Conservation (phyloP, 1,140 invertebrate genomes). For the Leptestheria dahalacensis region DNA sequence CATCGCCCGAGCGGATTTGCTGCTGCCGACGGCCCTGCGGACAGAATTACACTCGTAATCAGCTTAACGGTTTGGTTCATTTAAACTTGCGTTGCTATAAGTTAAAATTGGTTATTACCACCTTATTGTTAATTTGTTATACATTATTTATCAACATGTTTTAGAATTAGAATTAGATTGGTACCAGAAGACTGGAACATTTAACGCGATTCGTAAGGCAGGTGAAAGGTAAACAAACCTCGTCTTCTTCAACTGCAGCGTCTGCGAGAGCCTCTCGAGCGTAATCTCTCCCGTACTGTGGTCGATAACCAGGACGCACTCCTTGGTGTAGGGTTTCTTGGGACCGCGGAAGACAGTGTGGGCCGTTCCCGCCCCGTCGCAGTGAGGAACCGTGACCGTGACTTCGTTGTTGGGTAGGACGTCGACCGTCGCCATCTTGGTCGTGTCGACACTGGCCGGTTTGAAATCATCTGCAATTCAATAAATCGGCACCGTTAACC, state of each 20-base stretch:
- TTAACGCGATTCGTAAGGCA: background rate
- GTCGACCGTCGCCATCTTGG: conserved; percentile 74
- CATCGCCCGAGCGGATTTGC: background rate
- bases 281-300: conserved; percentile 79
- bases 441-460: conserved; percentile 84
- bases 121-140: background rate
- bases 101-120: no score
- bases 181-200: background rate
- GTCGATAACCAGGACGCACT: conserved; percentile 90
- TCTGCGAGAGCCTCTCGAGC: conserved; percentile 73
- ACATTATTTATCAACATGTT: background rate
- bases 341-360: conserved; percentile 89
- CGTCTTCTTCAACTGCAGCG: conserved; percentile 89
- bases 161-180: background rate
- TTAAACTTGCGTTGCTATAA: no score
- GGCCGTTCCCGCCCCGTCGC: conserved; percentile 69
- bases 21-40: background rate
- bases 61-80: no score
- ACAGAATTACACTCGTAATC: no score
- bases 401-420: conserved; percentile 70
- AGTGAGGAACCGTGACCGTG: conserved; percentile 83
- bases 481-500: conserved; percentile 16
- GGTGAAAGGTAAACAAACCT: conserved; percentile 37
- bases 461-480: conserved; percentile 76
- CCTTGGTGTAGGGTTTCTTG: conserved; percentile 73